Evolutionary conservation across 1,140 invertebrate genomes (phyloP).

Genomic region (Pteromalus puparum): DNA sequence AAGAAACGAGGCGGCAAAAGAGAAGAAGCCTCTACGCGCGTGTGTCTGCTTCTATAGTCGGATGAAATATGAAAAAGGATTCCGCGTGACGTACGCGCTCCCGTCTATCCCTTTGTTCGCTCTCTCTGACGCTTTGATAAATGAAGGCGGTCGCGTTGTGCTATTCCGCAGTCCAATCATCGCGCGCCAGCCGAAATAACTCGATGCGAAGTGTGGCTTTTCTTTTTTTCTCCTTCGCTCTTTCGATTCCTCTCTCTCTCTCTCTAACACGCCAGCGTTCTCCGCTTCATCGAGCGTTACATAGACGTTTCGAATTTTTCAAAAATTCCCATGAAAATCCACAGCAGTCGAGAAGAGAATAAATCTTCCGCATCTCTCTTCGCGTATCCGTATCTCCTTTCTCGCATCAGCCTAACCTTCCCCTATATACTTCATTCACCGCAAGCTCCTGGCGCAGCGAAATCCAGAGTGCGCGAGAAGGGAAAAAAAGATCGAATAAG

Average conservation of each 20-base stretch:
- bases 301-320: no score
- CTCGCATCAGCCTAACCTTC: neutral
- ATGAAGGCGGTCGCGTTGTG: conserved; percentile 38
- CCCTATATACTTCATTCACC: neutral
- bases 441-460: neutral
- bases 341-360: neutral
- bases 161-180: conserved; percentile 45
- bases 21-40: neutral
- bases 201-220: conserved; percentile 32
- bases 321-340: neutral
- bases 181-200: conserved; percentile 30
- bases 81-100: neutral
- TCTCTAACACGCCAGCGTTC: neutral
- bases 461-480: neutral
- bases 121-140: conserved; percentile 47
- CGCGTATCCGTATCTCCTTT: neutral
- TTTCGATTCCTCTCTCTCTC: neutral
- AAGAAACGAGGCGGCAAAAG: neutral
- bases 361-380: conserved; percentile 5
- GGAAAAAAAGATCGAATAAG: conserved; percentile 8
- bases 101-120: conserved; percentile 44
- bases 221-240: neutral
- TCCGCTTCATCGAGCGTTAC: no score
- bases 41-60: neutral
- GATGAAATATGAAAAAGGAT: conserved; percentile 51